A percentile compares a stretch with the other conserved stretches of the same genome.
phyloP scores from a whole-genome alignment of 2,113 vertebrate species.

The Halichoeres trimaculatus region DNA sequence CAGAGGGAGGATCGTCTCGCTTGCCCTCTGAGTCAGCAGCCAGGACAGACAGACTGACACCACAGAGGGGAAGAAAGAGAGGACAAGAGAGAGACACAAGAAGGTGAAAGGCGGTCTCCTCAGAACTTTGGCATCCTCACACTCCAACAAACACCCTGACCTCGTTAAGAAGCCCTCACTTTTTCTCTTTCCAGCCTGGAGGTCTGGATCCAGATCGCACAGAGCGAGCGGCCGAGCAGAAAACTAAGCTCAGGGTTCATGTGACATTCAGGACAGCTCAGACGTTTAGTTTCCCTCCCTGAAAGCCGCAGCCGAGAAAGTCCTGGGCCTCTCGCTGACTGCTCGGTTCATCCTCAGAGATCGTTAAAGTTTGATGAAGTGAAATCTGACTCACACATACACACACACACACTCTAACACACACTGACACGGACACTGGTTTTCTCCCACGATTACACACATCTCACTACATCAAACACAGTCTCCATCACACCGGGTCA shows the following conservation, averaged over 20 bases:
- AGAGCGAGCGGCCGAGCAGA: no score
- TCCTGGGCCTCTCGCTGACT: background rate
- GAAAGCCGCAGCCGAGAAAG: no score
- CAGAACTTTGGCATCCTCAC: no score
- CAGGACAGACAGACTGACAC: constrained; percentile 68
- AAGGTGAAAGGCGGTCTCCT: background rate
- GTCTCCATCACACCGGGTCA: background rate
- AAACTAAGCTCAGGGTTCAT: no score
- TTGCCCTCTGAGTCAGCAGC: constrained; percentile 53
- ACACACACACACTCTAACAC: background rate
- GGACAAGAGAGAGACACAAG: no score
- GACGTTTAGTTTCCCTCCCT: no score
- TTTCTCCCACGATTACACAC: no score
- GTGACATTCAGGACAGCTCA: no score
- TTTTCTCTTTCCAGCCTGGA: no score
- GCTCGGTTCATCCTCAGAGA: background rate
- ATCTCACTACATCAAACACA: background rate
- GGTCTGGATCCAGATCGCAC: no score
- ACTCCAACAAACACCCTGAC: no score
- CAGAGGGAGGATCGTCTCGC: constrained; percentile 22
- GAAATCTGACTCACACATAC: background rate
- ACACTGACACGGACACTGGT: background rate
- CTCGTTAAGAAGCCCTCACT: no score
- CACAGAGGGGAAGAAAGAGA: constrained; percentile 7
- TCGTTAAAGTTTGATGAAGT: constrained; percentile 22